A percentile compares a stretch with the other conserved stretches of the same genome.
Conservation (phyloP, 2,888 invertebrate species). For the Synanthedon andrenaeformis region DNA sequence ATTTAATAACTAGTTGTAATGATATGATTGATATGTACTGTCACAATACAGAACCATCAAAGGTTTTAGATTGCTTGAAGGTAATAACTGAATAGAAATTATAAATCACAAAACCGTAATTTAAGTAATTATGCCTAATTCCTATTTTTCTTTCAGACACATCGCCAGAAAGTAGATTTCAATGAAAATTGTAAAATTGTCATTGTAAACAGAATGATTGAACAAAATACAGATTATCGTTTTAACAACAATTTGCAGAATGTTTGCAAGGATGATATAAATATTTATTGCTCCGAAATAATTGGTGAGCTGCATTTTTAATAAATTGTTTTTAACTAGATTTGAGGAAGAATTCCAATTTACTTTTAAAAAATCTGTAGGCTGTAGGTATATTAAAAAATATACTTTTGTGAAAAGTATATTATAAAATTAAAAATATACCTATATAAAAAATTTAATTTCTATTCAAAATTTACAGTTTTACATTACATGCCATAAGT, state of each 20-base stretch:
- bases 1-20: slow-evolving; percentile 85
- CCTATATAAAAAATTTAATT: too few relatives aligned
- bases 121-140: neutral
- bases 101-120: neutral
- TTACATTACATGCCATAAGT: too few relatives aligned
- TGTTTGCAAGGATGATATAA: slow-evolving; percentile 85
- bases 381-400: too few relatives aligned
- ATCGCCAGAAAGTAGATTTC: slow-evolving; percentile 82
- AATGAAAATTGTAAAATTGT: slow-evolving; percentile 86
- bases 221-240: slow-evolving; percentile 90
- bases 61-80: slow-evolving; percentile 83
- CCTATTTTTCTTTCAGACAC: slow-evolving; percentile 63
- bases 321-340: too few relatives aligned
- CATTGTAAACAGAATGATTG: slow-evolving; percentile 89
- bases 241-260: slow-evolving; percentile 87
- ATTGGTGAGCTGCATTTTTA: slow-evolving; percentile 36
- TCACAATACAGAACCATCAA: slow-evolving; percentile 75
- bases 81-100: slow-evolving; percentile 31
- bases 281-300: slow-evolving; percentile 67
- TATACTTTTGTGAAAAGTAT: too few relatives aligned
- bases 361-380: too few relatives aligned
- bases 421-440: too few relatives aligned
- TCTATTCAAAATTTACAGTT: too few relatives aligned
- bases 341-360: too few relatives aligned
- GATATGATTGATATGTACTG: slow-evolving; percentile 90